These are phyloP conservation scores for Nephotettix cincticeps DNA, from an alignment of 1,140 invertebrate genomes.

Conservation along the genomic window DNA sequence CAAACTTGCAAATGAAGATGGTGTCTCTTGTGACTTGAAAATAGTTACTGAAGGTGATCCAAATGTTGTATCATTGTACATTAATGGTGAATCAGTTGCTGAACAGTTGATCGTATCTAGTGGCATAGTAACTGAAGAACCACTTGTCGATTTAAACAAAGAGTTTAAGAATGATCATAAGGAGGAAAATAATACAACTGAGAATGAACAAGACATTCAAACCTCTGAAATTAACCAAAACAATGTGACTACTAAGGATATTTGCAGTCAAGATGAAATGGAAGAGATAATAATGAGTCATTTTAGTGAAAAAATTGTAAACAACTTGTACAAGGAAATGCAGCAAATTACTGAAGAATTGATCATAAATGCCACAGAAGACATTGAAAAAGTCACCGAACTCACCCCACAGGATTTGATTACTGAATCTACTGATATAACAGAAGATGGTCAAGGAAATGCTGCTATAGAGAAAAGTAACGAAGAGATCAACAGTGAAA, in stretches of 20 bases:
- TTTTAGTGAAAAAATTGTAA: too few species aligned
- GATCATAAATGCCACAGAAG: neutral
- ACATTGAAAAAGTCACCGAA: neutral
- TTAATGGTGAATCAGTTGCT: constrained; percentile 58
- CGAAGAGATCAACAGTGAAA: too few species aligned
- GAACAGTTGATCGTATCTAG: constrained; percentile 50
- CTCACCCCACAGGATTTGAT: neutral
- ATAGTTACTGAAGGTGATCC: constrained; percentile 52
- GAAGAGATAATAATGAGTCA: neutral
- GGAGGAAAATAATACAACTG: too few species aligned
- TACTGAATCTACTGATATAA: neutral
- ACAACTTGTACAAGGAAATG: neutral
- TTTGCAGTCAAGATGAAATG: neutral
- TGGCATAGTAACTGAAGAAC: neutral
- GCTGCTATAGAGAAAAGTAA: too few species aligned
- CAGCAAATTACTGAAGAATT: neutral
- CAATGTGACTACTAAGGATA: too few species aligned
- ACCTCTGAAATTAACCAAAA: too few species aligned
- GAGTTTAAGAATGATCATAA: too few species aligned
- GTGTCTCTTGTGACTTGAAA: constrained; percentile 34
- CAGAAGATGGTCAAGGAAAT: too few species aligned
- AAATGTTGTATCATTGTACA: constrained; percentile 64
- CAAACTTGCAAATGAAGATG: constrained; percentile 54
- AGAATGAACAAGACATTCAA: too few species aligned
- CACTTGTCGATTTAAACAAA: too few species aligned